phyloP scores from a whole-genome alignment of 2,888 invertebrate genomes.

The Barypeithes pellucidus region DNA sequence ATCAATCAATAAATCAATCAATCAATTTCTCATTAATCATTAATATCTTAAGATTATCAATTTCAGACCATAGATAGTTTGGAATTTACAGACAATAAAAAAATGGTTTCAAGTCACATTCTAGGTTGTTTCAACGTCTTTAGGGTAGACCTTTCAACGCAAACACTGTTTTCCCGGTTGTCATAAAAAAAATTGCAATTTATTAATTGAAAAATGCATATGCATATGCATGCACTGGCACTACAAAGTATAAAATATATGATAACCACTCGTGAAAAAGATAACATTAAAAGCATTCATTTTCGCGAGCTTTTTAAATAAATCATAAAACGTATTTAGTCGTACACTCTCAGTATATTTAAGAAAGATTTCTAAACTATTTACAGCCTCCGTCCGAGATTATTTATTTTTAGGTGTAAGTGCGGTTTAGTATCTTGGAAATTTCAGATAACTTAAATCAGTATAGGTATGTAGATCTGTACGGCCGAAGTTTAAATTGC shows the following conservation, averaged over 20 bases:
- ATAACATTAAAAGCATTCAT: conserved; percentile 7
- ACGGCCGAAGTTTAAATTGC: no score
- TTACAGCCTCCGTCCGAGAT: neutral
- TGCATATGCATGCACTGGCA: neutral
- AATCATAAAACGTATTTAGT: conserved; percentile 2
- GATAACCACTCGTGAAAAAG: conserved; percentile 10
- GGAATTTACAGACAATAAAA: no score
- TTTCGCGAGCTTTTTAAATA: conserved; percentile 7
- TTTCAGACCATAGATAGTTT: no score
- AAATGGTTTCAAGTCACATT: no score
- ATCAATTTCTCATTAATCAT: no score
- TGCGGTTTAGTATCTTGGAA: neutral
- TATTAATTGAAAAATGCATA: neutral
- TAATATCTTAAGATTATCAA: no score
- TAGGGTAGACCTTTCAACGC: no score
- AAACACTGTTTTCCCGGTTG: no score
- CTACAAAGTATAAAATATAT: neutral
- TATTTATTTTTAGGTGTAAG: conserved; percentile 5
- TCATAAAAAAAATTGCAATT: no score
- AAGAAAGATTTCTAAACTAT: conserved; percentile 2
- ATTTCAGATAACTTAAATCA: neutral
- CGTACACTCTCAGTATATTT: neutral
- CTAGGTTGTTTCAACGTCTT: no score
- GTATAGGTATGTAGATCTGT: neutral
- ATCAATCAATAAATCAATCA: no score